phyloP scores from a whole-genome alignment of 2,797 vertebrate species.

The Numenius phaeopus region DNA sequence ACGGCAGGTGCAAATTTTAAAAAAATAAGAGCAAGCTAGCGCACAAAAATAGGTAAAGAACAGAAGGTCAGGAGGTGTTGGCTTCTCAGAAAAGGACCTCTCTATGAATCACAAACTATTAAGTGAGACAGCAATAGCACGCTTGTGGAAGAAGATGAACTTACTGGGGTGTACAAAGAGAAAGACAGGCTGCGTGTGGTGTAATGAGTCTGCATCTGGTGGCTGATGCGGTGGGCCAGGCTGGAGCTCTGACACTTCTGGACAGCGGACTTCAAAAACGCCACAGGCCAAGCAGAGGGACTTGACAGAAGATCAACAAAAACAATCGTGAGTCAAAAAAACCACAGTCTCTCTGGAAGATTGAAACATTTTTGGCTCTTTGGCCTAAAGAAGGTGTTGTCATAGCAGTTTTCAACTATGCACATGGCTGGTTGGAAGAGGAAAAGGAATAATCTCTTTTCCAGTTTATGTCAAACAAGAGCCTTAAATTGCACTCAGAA shows the following conservation, averaged over 20 bases:
- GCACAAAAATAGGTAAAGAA: not conserved
- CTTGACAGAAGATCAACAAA: slow-evolving; percentile 13
- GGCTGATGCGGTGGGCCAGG: not conserved
- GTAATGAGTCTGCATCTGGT: not conserved
- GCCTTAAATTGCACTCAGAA: not conserved
- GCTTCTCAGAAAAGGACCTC: not conserved
- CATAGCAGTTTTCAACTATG: not conserved
- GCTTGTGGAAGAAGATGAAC: not conserved
- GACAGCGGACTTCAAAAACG: not conserved
- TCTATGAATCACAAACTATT: not conserved
- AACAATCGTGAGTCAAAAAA: not conserved
- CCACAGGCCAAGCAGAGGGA: fast-evolving
- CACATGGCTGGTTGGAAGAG: not conserved
- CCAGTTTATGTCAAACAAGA: not conserved
- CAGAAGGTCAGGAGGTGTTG: not conserved
- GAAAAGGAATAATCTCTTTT: not conserved
- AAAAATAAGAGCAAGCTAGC: not conserved
- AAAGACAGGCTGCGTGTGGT: not conserved
- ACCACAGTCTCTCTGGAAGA: not conserved
- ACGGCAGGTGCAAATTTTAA: not conserved
- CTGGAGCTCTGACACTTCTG: not conserved
- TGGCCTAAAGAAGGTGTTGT: not conserved
- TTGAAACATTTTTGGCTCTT: not conserved
- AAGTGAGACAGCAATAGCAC: not conserved
- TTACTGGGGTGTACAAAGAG: not conserved